Conservation (phyloP, 2,113 vertebrate genomes). For the Burhinus oedicnemus region DNA sequence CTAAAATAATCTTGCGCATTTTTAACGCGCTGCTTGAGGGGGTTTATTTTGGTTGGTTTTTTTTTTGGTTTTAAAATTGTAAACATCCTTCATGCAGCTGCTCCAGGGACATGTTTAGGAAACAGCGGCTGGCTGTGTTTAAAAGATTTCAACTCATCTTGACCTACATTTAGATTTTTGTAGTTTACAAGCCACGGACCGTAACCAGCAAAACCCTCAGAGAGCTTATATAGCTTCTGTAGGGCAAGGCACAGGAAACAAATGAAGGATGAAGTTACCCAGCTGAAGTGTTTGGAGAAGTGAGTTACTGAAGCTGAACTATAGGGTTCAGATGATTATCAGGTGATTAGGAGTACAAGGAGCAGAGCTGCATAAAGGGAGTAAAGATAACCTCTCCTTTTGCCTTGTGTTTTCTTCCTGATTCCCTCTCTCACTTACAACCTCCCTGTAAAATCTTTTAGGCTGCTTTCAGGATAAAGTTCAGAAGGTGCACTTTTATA, state of each 20-base stretch:
- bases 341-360: conserved; percentile 30
- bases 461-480: background rate
- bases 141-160: conserved; percentile 43
- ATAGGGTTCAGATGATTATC: conserved; percentile 57
- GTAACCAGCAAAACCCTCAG: conserved; percentile 17
- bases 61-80: background rate
- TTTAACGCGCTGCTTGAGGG: background rate
- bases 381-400: conserved; percentile 12
- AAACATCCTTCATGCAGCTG: conserved; percentile 53
- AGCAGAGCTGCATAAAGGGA: background rate
- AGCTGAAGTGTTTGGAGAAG: conserved; percentile 39
- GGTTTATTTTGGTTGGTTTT: background rate
- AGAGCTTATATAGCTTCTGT: conserved; percentile 53
- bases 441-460: background rate
- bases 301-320: conserved; percentile 35
- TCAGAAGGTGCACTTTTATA: background rate
- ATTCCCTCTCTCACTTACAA: background rate
- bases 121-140: conserved; percentile 15
- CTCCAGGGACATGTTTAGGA: conserved; percentile 30
- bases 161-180: conserved; percentile 39
- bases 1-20: background rate
- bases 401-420: background rate
- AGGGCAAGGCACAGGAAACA: conserved; percentile 20
- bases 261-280: conserved; percentile 56
- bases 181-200: background rate